Evolutionary conservation across 2,113 vertebrate genomes (phyloP), one percentile per base, ranked within the genome.

Genomic region (Myotis yumanensis): DNA sequence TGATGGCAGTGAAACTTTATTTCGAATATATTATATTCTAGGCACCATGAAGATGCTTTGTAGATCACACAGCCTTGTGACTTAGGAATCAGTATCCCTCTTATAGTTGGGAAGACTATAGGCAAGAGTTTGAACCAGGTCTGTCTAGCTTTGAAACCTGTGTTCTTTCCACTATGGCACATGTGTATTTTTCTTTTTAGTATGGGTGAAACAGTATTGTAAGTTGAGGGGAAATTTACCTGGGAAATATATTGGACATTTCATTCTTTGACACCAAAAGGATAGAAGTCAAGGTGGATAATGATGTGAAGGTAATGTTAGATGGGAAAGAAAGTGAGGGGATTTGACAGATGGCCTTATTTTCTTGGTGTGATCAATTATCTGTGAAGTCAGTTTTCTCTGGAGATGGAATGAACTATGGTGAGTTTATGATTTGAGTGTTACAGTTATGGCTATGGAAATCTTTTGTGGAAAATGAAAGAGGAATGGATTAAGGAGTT

Each of bases 381-480:
- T 83, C 40, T 93, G 25, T 90, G 57, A 89, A 68, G 48, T 73
- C 37, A 89, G 0, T 80, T 81, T 80, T 82, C 51, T 92, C 51
- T 94, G 69, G 79, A 82, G 46, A 71, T n/a, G 46, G 25, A 95
- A 92, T 59, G 7, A 88, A 64, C n/a, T 93, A 16, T 90, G 54
- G 25, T 62, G 30, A 85, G 66, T 93, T 91, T 96, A 83, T 83
- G 69, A 66, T 25, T 79, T 89, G 48, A 80, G 4, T 91, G 37
- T 95, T 94, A 77, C 43, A 75, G n/a, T 94, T 93, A 79, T 62
- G 75, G 14, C 64, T 28, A 52, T 82, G 51, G 54, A 46, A 83
- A 69, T 92, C 25, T 93, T 69, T 25, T 92, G 7, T 95, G 76
- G 37, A 89, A 82, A 86, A 87, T 92, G 40, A 95, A 93, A 92